Evolutionary conservation across 2,797 vertebrate species (phyloP).

Genomic region (Coregonus sp.): DNA sequence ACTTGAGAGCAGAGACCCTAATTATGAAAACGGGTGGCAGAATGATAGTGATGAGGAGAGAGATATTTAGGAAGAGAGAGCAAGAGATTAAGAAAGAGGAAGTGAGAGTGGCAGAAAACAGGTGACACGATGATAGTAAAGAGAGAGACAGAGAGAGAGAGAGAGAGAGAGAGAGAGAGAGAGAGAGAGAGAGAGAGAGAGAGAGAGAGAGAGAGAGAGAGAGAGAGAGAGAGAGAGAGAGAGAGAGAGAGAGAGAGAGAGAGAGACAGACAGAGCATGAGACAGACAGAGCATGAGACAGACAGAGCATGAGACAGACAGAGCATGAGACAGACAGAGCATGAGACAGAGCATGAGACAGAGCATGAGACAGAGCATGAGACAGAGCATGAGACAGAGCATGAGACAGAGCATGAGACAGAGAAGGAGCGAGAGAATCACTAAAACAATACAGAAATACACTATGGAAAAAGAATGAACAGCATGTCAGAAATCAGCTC

Average conservation of each 20-base stretch:
- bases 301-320: no score
- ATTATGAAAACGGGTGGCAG: neutral
- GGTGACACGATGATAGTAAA: neutral
- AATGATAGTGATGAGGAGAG: neutral
- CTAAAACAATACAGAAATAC: no score
- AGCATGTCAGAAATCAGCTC: no score
- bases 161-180: constrained; percentile 5
- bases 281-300: no score
- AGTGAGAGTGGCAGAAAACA: neutral
- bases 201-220: constrained; percentile 2
- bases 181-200: neutral
- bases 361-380: no score
- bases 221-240: neutral
- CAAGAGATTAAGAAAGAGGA: neutral
- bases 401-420: no score
- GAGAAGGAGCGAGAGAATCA: no score
- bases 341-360: no score
- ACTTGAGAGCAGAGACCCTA: neutral
- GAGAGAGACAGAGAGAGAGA: neutral
- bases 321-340: no score
- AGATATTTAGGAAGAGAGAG: constrained; percentile 4
- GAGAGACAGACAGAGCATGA: neutral
- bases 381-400: no score
- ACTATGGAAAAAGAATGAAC: no score
- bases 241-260: constrained; percentile 2